Evolutionary conservation across 2,888 invertebrate genomes (phyloP), one percentile per base, ranked within the genome.

Genomic region (Portevinia maculata): DNA sequence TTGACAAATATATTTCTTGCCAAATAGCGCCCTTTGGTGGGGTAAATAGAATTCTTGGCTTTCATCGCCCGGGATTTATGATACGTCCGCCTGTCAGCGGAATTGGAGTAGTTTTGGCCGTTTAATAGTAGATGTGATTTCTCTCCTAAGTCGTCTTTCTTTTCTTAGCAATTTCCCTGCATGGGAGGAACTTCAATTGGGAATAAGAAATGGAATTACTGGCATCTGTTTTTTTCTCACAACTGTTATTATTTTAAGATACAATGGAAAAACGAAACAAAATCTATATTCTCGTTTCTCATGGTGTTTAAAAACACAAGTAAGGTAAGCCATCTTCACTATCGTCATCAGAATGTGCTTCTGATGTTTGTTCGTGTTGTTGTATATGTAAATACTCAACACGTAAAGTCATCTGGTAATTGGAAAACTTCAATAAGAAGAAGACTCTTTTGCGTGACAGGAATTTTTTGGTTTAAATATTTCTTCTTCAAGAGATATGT

Each of bases 401-500:
- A 53, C 53, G 32, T 67, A 67, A 53, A 67, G 24, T 32, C 53
- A 55, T 67, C 8, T 44, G 34, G 34, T 67, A 67, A 67, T 57
- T 39, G 55, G 39, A 57, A 57, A 57, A 57, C 55, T 57, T 57
- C 39, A 57, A 57, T 57, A 39, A 24, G 6, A 44, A 44, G 15
- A 57, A 24, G 39, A 24, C n/a, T 57, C 15, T 15, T 11, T 57
- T 57, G 39, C 55, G 55, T 57, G 55, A 57, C 24, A 6, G 15
- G 55, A 57, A 57, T 57, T 39, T 57, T 37, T 24, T 24, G 37
- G 15, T 39, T 21, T 5, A 21, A 24, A 8, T 8, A 44, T 9
- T 9, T 44, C 13, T 24, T 2, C 19, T 44, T 8, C 3, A 1
- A 32, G 32, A 55, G 37, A n/a, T 19, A 2, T 24, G 24, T 5